Base-by-base conservation (phyloP, 1,140 invertebrate genomes). In the Bactericera cockerelli region DNA sequence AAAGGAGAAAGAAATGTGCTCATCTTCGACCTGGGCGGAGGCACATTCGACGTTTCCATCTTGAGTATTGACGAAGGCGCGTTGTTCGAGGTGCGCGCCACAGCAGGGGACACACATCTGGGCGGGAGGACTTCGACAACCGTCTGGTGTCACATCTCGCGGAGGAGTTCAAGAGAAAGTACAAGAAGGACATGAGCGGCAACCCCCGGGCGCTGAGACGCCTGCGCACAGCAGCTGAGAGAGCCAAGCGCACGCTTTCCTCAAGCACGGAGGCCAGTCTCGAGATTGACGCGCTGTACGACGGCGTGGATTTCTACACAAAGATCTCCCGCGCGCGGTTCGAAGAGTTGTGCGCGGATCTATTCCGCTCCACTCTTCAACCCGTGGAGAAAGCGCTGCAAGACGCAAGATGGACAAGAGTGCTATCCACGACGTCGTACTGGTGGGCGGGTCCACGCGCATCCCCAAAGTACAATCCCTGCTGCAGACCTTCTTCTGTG, bases 301-400 rank as follows among this genome's bases (percentile, higher is more conserved):
- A 76, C 21, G 84, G 86, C 57, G 69, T 85, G 39, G 86, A 89
- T 67, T 85, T 86, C 67, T 84, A 86, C 70, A 79, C 81, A 0
- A 80, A 72, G 59, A 78, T 88, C 16, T 81, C 81, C 0, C 72
- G 85, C 56, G 84, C 84, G 1, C 72, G 81, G 25, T 86, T 86
- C 67, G 89, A 93, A 72, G 89, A 93, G 70, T 70, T 95, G 10
- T 87, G 86, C 68, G 81, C 85, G 63, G 91, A 94, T 74, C 75
- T 94, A 28, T 77, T 78, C 70, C 66, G 75, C 28, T 72, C 71
- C 11, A 78, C 76, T 2, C 65, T 78, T n/a, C n/a, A n/a, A n/a
- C n/a, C n/a, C n/a, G n/a, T n/a, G n/a, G n/a, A n/a, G n/a, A n/a
- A n/a, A n/a, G n/a, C n/a, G n/a, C n/a, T n/a, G n/a, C n/a, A n/a